A percentile compares a stretch with the other conserved stretches of the same genome.
Conservation (phyloP, 2,888 invertebrate genomes). For the Drosophila kanekoi region DNA sequence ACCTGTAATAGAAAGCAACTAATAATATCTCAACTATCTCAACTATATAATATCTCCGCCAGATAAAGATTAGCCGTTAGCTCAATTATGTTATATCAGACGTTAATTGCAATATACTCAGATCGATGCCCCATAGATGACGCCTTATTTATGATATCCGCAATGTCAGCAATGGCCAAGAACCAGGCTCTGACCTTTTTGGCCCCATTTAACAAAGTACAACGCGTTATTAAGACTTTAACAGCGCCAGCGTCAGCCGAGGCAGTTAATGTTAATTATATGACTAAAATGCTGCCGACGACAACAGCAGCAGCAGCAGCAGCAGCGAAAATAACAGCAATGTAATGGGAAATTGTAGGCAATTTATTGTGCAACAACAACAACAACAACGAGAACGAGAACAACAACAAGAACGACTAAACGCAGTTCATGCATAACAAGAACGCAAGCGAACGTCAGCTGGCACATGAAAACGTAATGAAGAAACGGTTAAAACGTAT, state of each 20-base stretch:
- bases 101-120: conserved; percentile 16
- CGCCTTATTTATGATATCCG: conserved; percentile 24
- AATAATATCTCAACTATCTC: no score
- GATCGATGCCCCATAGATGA: conserved; percentile 4
- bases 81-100: not conserved
- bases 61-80: not conserved
- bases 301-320: conserved; percentile 4
- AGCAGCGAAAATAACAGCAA: conserved; percentile 14
- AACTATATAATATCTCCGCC: no score
- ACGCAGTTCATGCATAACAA: conserved; percentile 37
- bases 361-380: conserved; percentile 51
- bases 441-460: conserved; percentile 40
- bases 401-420: conserved; percentile 10
- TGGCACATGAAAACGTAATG: conserved; percentile 55
- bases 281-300: conserved; percentile 27
- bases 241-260: conserved; percentile 15
- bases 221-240: conserved; percentile 31
- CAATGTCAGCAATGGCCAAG: conserved; percentile 6
- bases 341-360: conserved; percentile 48
- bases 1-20: not conserved
- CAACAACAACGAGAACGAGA: conserved; percentile 14
- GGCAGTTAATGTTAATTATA: conserved; percentile 52
- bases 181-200: conserved; percentile 33
- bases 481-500: conserved; percentile 64
- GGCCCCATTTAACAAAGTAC: conserved; percentile 4